These are phyloP conservation scores for Actinia equina DNA, from an alignment of 64 coral and sea anemone genomes.

Conservation along the genomic window DNA sequence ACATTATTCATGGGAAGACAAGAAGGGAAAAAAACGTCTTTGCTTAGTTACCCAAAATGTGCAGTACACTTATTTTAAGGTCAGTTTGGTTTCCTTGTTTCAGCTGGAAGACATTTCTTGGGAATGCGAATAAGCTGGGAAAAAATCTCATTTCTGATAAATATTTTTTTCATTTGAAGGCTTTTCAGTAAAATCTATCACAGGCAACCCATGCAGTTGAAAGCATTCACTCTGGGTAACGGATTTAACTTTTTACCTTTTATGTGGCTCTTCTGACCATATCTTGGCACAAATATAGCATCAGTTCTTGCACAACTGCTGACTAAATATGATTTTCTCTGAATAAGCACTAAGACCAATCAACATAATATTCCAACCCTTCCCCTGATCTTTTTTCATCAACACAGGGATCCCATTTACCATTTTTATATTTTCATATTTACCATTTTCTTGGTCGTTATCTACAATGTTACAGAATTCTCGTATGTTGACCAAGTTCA, in stretches of 20 bases:
- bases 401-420: not conserved
- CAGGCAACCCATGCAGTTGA: not conserved
- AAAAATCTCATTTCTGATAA: no score
- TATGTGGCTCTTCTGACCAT: constrained; percentile 92
- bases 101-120: no score
- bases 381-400: not conserved
- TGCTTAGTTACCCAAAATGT: no score
- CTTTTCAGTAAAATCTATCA: not conserved
- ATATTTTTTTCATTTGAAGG: no score
- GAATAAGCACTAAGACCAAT: not conserved
- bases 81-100: no score
- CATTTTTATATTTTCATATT: not conserved
- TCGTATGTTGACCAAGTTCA: constrained; percentile 71
- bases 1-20: no score
- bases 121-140: no score
- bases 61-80: no score
- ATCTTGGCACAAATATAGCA: constrained; percentile 87
- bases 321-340: not conserved
- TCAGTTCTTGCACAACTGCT: constrained; percentile 86
- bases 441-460: constrained; percentile 52
- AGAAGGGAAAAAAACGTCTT: no score
- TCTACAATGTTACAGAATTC: constrained; percentile 85
- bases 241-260: constrained; percentile 49
- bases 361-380: not conserved
- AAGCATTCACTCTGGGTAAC: not conserved